Percentiles rank a stretch among this genome's conserved stretches.
Evolutionary conservation across 2,113 vertebrate genomes (phyloP).

Genomic region (Irena cyanogastra): DNA sequence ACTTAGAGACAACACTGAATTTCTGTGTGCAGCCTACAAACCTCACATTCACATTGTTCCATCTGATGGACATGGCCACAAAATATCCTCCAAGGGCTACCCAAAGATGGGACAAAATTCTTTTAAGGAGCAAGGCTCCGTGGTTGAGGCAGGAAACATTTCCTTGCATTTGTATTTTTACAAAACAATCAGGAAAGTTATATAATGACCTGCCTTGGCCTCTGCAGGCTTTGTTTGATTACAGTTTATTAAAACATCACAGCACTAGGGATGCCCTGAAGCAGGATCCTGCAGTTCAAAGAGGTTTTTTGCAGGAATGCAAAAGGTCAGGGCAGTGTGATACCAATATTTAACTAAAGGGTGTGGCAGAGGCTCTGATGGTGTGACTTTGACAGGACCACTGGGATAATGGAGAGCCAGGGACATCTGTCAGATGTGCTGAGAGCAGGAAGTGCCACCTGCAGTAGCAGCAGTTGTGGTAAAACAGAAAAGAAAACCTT

Average conservation of each 20-base stretch:
- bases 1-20: not conserved
- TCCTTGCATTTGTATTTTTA: not conserved
- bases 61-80: not conserved
- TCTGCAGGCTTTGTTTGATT: not conserved
- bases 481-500: not conserved
- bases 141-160: not conserved
- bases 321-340: not conserved
- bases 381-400: not conserved
- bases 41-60: not conserved
- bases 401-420: not conserved
- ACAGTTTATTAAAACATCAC: not conserved
- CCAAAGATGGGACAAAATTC: not conserved
- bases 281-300: not conserved
- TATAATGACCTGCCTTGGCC: not conserved
- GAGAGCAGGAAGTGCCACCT: not conserved
- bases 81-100: not conserved
- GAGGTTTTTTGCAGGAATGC: not conserved
- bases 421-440: not conserved
- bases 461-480: not conserved
- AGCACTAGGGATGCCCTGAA: not conserved
- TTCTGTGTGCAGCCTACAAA: not conserved
- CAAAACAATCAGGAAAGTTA: not conserved
- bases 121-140: not conserved
- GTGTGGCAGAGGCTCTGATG: not conserved
- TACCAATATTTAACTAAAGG: not conserved